Evolutionary conservation across 2,797 vertebrate species (phyloP).

Genomic region (Chrosomus eos): DNA sequence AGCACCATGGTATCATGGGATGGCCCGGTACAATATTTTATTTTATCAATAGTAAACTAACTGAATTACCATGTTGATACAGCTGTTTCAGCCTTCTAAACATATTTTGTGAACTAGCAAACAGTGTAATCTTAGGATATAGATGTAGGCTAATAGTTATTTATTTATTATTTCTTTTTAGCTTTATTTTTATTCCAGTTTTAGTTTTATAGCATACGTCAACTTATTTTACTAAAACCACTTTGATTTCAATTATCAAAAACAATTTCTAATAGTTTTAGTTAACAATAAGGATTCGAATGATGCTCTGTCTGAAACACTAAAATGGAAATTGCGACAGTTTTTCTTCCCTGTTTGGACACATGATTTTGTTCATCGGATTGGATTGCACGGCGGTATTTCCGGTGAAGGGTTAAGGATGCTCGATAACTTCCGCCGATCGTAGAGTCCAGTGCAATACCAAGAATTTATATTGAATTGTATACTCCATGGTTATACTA

Average conservation of each 20-base stretch:
- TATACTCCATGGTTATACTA: too few species aligned
- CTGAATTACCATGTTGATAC: neutral
- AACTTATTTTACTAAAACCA: neutral
- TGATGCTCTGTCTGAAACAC: too few species aligned
- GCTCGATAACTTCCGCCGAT: too few species aligned
- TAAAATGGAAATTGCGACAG: too few species aligned
- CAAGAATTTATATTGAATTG: too few species aligned
- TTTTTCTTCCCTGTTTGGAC: neutral
- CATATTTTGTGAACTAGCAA: neutral
- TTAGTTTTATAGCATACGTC: neutral
- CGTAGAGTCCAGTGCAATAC: too few species aligned
- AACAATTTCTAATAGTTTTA: neutral
- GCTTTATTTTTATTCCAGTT: neutral
- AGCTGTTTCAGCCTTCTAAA: neutral
- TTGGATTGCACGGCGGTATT: too few species aligned
- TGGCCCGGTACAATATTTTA: neutral
- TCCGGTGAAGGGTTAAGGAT: too few species aligned
- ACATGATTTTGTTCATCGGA: neutral
- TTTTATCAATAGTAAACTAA: neutral
- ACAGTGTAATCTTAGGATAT: neutral
- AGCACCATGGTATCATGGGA: neutral
- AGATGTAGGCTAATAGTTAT: neutral
- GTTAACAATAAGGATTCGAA: too few species aligned
- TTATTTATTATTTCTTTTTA: neutral
- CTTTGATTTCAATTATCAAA: neutral